Base-by-base conservation (phyloP, 2,888 invertebrate species). In the Mesochorus sp. region DNA sequence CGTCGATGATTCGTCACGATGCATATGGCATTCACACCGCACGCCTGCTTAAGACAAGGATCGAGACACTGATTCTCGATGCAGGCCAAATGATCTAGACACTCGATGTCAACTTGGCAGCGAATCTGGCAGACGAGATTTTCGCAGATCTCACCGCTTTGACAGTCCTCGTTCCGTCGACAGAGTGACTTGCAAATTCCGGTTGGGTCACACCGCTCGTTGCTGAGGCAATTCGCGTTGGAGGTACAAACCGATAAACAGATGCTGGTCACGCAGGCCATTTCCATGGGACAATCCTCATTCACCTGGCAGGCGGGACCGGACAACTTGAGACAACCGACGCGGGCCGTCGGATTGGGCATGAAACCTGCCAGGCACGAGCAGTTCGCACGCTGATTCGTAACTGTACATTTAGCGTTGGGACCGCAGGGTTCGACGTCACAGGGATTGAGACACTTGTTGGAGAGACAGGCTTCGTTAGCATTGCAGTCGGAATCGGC, bases 401-500 rank as follows among this genome's bases (percentile, higher is more conserved):
- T 93, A 0, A 96, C 95, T 0, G 95, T 94, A 86, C 97, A 97
- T 19, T 94, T 92, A 0, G 97, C 96, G 87, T 97, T 97, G 0
- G 97, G 96, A 14, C 97, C 97, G 87, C 97, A 97, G 0, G 97
- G 96, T 83, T 94, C 94, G 59, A 94, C 93, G 80, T 91, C 86
- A 85, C 97, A 96, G 0, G 97, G 97, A 90, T 96, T 95, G 75
- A 94, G 92, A 86, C 97, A 97, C 85, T 94, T 94, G 88, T 97
- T 96, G 80, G 94, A 94, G 83, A 95, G 93, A 86, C 97, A 97
- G 3, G 96, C 94, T 89, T 97, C 96, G 61, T 95, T 95, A 0
- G 95, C 95, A 81, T 96, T 95, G 89, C 97, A 97, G 88, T 98
- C 97, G 84, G 96, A 97, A 86, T 97, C 96, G 17, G 94, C 94